Evolutionary conservation across 53 echinoderm and acorn worm species (phyloP).

Genomic region (Patiria pectinifera): DNA sequence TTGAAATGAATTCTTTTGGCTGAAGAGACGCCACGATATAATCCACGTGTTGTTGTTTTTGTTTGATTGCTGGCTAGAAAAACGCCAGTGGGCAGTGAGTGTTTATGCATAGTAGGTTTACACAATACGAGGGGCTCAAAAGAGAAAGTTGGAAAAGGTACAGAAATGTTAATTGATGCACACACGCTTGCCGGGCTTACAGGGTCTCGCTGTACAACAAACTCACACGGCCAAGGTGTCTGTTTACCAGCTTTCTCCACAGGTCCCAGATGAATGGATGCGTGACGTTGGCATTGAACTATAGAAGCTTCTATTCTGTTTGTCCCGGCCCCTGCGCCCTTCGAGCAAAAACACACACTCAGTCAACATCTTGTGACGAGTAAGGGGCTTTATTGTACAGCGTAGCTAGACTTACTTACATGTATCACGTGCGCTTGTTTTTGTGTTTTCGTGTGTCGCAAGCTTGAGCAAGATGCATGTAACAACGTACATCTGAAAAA

Average conservation of each 20-base stretch:
- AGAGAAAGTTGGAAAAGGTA: neutral
- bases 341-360: neutral
- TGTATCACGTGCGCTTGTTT: neutral
- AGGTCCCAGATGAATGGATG: slow-evolving; percentile 33
- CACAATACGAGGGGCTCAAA: neutral
- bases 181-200: neutral
- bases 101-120: neutral
- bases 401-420: neutral
- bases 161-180: slow-evolving; percentile 48
- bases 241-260: slow-evolving; percentile 15
- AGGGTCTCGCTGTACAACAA: neutral
- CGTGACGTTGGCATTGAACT: slow-evolving; percentile 54
- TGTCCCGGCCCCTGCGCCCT: neutral
- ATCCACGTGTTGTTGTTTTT: neutral
- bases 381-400: neutral
- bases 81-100: neutral
- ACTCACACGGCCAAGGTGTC: neutral
- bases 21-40: neutral
- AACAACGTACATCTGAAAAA: neutral
- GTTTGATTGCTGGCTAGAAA: neutral
- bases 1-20: neutral
- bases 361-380: slow-evolving; percentile 1
- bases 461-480: neutral
- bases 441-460: neutral
- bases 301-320: neutral